These are phyloP conservation scores for Cyrtorhinus lividipennis DNA, from an alignment of 1,140 invertebrate genomes.

Conservation along the genomic window DNA sequence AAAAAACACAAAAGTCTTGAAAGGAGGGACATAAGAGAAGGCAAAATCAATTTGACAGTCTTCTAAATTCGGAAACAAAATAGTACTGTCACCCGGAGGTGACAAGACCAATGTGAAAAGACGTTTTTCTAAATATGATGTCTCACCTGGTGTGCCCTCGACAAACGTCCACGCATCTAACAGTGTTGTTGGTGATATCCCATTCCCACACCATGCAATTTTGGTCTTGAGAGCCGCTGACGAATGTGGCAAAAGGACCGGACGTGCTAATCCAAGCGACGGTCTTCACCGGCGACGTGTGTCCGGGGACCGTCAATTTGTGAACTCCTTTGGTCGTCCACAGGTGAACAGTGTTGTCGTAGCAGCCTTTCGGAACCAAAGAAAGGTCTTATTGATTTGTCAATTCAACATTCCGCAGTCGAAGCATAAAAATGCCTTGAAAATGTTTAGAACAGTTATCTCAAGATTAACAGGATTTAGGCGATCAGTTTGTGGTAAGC, in stretches of 20 bases:
- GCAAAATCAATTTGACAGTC: too few species aligned
- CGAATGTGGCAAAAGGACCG: constrained; percentile 49
- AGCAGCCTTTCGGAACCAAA: constrained; percentile 79
- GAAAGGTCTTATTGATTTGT: too few species aligned
- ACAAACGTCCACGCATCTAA: constrained; percentile 65
- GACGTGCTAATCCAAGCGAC: constrained; percentile 67
- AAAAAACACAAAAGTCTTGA: too few species aligned
- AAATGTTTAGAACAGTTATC: neutral
- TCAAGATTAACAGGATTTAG: too few species aligned
- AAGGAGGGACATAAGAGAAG: too few species aligned
- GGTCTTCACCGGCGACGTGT: constrained; percentile 70
- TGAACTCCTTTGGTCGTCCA: constrained; percentile 77
- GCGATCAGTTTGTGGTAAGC: too few species aligned
- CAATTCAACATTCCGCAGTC: constrained; percentile 36
- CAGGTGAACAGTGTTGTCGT: constrained; percentile 82
- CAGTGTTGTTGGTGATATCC: constrained; percentile 57
- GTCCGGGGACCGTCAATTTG: constrained; percentile 67
- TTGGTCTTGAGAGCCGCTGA: constrained; percentile 83
- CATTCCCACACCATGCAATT: constrained; percentile 82
- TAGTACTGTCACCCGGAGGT: neutral
- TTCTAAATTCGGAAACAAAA: neutral
- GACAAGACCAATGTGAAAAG: too few species aligned
- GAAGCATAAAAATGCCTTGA: neutral
- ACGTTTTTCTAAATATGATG: neutral
- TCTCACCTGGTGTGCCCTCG: constrained; percentile 70